Evolutionary conservation across 1,140 invertebrate genomes (phyloP).

Genomic region (Globodera ellingtonae): DNA sequence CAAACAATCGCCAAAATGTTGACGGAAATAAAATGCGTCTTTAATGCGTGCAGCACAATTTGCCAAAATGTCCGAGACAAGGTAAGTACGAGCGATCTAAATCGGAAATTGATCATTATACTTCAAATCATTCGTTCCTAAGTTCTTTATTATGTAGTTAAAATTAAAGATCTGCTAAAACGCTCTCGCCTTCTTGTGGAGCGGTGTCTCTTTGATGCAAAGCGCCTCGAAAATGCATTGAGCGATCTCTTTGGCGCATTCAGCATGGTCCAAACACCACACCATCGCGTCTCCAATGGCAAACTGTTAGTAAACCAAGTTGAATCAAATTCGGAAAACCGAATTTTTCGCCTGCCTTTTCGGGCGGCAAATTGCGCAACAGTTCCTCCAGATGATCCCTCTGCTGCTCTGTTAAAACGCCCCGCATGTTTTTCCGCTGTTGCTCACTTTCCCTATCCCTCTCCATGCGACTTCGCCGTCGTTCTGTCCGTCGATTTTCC

Average conservation of each 20-base stretch:
- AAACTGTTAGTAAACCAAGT: background rate
- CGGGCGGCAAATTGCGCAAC: conserved; percentile 82
- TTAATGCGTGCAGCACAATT: conserved; percentile 91
- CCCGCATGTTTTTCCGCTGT: conserved; percentile 26
- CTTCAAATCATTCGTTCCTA: background rate
- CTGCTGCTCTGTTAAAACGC: conserved; percentile 71
- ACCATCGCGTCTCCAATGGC: conserved; percentile 89
- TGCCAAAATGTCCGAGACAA: conserved; percentile 94
- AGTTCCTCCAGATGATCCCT: conserved; percentile 88
- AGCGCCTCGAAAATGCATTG: conserved; percentile 85
- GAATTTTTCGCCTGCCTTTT: conserved; percentile 72
- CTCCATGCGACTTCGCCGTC: conserved; percentile 12
- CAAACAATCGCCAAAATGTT: conserved; percentile 83
- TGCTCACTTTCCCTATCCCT: conserved; percentile 22
- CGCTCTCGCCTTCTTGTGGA: conserved; percentile 77
- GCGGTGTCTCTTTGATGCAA: conserved; percentile 77
- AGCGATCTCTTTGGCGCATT: conserved; percentile 91
- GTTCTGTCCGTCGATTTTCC: conserved; percentile 19
- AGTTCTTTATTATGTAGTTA: background rate
- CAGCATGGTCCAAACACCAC: conserved; percentile 96
- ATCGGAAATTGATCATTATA: conserved; percentile 30
- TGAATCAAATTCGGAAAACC: background rate
- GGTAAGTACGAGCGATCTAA: conserved; percentile 85
- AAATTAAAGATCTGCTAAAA: background rate
- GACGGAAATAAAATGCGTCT: conserved; percentile 93